Evolutionary conservation across 2,113 vertebrate species (phyloP), one percentile per base, ranked within the genome.

Genomic region (Malaclemys terrapin): DNA sequence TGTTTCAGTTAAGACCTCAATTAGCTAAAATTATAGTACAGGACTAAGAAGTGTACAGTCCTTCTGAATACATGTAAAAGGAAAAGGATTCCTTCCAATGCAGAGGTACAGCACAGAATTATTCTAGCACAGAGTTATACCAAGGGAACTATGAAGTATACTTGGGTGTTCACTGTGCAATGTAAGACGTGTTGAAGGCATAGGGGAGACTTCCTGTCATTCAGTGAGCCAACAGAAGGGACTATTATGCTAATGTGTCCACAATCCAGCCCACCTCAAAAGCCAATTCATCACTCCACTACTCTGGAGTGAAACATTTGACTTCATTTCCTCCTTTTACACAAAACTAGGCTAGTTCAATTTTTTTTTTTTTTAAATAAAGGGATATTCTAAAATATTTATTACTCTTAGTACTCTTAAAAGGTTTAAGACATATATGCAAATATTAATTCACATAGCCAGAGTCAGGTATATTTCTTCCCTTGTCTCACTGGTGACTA

Each of bases 31-130:
- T 35, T 47, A 47, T 29, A 24, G 25, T 24, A 78, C 12, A 29
- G 24, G 2, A 47, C 42, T 47, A 47, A 76, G 54, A n/a, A 78
- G 78, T 97, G 95, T 97, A 54, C 95, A 96, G 96, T 93, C 42
- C 96, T 96, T 97, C 35, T 96, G 97, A 97, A 98, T 96, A 97
- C 97, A 95, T 95, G 91, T 85, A 88, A 96, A 96, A 95, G 95
- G 89, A 97, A 50, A 93, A 31, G 59, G 1, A 88, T 3, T 50
- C 92, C 93, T 96, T 97, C 93, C 87, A 97, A 95, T 59, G 96
- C 96, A 98, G 96, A 97, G 95, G 94, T 87, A 94, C 97, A 97
- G 90, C 69, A 95, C 97, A 97, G 94, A 69, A 91, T 96, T 94
- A 81, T 80, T 97, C 53, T 97, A 96, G 97, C 97, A 98, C 20